Conservation (phyloP, 2,113 vertebrate genomes). For the Carassius carassius region DNA sequence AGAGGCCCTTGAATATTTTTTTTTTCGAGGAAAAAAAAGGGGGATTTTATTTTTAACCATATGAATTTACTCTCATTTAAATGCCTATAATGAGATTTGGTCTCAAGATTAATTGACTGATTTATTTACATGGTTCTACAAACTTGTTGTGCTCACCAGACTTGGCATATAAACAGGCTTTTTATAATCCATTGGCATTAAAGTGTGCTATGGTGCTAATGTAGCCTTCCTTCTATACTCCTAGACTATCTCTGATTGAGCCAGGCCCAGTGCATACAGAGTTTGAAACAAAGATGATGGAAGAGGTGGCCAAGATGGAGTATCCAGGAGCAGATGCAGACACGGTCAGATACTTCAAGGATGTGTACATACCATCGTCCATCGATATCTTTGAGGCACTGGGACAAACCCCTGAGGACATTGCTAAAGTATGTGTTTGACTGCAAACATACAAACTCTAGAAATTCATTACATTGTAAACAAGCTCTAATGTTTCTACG, state of each 20-base stretch:
- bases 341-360: constrained; percentile 81
- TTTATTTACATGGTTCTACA: not conserved
- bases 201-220: not conserved
- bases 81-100: not conserved
- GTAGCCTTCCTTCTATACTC: constrained; percentile 2
- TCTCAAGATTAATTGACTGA: not conserved
- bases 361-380: constrained; percentile 80
- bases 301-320: constrained; percentile 78
- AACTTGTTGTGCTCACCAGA: not conserved
- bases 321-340: constrained; percentile 76
- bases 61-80: not conserved
- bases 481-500: not conserved
- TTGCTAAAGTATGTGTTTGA: constrained; percentile 74
- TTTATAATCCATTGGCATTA: not conserved
- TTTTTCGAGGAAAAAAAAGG: not conserved
- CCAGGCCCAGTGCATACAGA: constrained; percentile 83
- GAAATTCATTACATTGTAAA: not conserved
- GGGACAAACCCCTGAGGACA: constrained; percentile 79
- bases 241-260: constrained; percentile 82
- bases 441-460: not conserved
- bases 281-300: constrained; percentile 83
- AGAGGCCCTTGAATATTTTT: not conserved
- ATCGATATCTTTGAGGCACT: constrained; percentile 80
- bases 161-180: not conserved
- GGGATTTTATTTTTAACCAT: not conserved